Percentiles rank a stretch among this genome's conserved stretches.
phyloP scores from a whole-genome alignment of 2,797 vertebrate species.

The Lepus oiostolus region DNA sequence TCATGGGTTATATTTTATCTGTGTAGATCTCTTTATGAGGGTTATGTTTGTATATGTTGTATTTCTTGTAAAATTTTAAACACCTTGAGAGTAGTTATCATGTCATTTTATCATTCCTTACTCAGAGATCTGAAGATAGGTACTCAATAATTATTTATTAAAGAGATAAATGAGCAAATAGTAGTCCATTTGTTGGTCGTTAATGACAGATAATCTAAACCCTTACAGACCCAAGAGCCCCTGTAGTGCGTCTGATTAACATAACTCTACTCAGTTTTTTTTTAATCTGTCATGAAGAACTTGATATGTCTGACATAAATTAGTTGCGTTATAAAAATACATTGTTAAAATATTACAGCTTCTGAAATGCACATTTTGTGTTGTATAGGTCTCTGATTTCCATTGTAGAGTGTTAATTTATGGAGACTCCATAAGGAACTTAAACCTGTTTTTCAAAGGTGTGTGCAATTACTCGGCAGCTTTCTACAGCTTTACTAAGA shows the following conservation, averaged over 20 bases:
- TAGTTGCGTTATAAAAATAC: constrained; percentile 13
- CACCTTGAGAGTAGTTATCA: background rate
- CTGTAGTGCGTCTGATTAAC: constrained; percentile 29
- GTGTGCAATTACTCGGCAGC: background rate
- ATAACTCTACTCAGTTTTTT: background rate
- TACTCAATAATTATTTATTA: constrained; percentile 25
- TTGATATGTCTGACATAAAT: background rate
- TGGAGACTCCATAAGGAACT: background rate
- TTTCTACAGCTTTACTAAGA: background rate
- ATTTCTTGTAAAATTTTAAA: constrained; percentile 50
- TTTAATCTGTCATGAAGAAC: background rate
- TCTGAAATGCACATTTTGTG: constrained; percentile 8
- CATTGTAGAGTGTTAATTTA: constrained; percentile 1
- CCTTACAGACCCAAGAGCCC: background rate
- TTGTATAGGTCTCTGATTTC: background rate
- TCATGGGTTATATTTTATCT: background rate
- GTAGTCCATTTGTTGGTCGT: background rate
- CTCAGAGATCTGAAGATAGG: background rate
- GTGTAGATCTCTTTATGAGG: background rate
- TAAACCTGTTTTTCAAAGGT: background rate
- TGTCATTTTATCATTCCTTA: background rate
- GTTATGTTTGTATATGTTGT: background rate
- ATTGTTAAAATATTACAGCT: constrained; percentile 11
- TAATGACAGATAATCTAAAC: background rate
- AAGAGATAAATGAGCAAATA: constrained; percentile 3